These are phyloP conservation scores for Xanthorhoe spadicearia DNA, from an alignment of 2,888 invertebrate species.

Conservation along the genomic window DNA sequence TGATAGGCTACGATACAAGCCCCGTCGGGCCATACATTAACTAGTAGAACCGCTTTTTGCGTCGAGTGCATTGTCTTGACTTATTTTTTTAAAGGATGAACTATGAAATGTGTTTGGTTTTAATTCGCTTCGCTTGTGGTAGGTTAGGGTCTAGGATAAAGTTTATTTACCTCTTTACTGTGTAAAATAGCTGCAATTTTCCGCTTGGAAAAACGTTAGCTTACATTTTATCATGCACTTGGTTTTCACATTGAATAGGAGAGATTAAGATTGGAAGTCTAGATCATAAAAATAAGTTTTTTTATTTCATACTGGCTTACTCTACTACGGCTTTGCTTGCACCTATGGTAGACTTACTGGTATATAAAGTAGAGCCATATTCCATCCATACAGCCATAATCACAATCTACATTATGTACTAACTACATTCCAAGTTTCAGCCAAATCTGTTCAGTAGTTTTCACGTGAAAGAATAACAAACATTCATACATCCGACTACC, in stretches of 20 bases:
- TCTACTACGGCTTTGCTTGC: too few relatives aligned
- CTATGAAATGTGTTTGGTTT: constrained; percentile 66
- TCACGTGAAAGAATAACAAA: too few relatives aligned
- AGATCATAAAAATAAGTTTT: too few relatives aligned
- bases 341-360: too few relatives aligned
- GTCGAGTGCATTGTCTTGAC: constrained; percentile 74
- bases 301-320: too few relatives aligned
- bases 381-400: too few relatives aligned
- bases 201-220: not conserved
- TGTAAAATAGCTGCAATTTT: constrained; percentile 12
- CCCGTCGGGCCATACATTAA: constrained; percentile 66
- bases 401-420: too few relatives aligned
- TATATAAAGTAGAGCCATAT: too few relatives aligned
- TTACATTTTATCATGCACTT: not conserved
- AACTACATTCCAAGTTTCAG: too few relatives aligned
- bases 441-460: too few relatives aligned
- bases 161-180: constrained; percentile 24
- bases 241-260: not conserved
- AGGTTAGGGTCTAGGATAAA: constrained; percentile 61
- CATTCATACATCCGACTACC: too few relatives aligned
- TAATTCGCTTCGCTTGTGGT: constrained; percentile 63
- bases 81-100: constrained; percentile 66
- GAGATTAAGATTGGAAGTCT: not conserved
- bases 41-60: constrained; percentile 64
- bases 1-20: constrained; percentile 55